Conservation (phyloP, 2,113 vertebrate genomes). For the Syngnathus floridae region DNA sequence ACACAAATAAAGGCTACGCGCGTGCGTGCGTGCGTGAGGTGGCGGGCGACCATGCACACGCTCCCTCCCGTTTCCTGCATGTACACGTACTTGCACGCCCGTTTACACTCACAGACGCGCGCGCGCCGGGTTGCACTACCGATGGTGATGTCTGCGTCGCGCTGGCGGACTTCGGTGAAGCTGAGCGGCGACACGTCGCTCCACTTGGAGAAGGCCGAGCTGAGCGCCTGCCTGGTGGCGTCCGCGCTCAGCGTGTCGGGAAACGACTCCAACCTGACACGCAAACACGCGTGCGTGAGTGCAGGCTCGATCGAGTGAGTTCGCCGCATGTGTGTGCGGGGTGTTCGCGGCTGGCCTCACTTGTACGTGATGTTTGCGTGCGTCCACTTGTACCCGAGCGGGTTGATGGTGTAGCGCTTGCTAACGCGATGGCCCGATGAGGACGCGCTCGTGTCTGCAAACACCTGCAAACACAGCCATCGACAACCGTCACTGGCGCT, state of each 20-base stretch:
- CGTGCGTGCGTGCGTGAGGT: not conserved
- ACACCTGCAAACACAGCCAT: not conserved
- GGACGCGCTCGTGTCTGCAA: not conserved
- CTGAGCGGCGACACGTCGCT: slow-evolving; percentile 75
- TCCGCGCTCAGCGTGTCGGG: slow-evolving; percentile 73
- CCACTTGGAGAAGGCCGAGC: slow-evolving; percentile 76
- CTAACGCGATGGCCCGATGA: not conserved
- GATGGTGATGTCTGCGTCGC: slow-evolving; percentile 68
- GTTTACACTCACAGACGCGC: not conserved
- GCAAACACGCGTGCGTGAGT: not conserved
- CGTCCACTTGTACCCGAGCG: slow-evolving; percentile 55
- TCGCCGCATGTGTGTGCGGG: no score
- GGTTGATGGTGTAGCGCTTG: slow-evolving; percentile 58
- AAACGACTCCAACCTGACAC: slow-evolving; percentile 63
- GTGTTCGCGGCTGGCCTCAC: slow-evolving; percentile 6
- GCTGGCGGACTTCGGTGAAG: slow-evolving; percentile 62
- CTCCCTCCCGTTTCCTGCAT: not conserved
- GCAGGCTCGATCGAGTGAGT: no score
- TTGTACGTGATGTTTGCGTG: slow-evolving; percentile 60
- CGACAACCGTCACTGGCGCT: not conserved
- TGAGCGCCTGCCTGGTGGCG: slow-evolving; percentile 73
- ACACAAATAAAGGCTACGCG: slow-evolving; percentile 1
- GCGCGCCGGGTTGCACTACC: slow-evolving; percentile 43
- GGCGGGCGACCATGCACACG: not conserved
- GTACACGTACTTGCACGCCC: not conserved